phyloP scores from a whole-genome alignment of 2,113 vertebrate genomes.

The Rhinolophus ferrumequinum region DNA sequence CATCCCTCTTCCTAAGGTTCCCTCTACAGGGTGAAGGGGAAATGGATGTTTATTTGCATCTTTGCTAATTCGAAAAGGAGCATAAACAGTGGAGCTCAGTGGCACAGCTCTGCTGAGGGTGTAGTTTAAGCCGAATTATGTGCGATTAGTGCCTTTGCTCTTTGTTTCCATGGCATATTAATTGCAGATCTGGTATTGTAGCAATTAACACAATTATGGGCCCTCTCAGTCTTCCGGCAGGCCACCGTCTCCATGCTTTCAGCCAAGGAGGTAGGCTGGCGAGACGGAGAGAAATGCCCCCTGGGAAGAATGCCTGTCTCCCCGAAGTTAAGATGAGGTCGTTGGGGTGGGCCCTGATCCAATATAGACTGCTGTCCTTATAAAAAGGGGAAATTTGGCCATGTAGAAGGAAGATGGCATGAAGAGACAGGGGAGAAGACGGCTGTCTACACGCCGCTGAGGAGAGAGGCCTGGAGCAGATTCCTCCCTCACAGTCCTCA shows the following conservation, averaged over 20 bases:
- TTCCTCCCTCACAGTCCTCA: not conserved
- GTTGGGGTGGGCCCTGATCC: not conserved
- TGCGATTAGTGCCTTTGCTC: conserved; percentile 82
- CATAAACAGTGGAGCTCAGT: conserved; percentile 79
- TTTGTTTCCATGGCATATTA: conserved; percentile 86
- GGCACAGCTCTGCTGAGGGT: conserved; percentile 78
- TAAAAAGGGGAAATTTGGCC: not conserved
- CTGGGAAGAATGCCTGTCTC: not conserved
- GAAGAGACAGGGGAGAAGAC: rapidly evolving
- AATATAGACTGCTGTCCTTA: not conserved
- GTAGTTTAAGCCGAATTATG: conserved; percentile 82
- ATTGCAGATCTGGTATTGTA: conserved; percentile 83
- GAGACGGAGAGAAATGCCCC: no score
- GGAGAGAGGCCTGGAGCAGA: not conserved
- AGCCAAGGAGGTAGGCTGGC: not conserved
- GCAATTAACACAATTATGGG: conserved; percentile 87
- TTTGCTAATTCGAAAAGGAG: conserved; percentile 85
- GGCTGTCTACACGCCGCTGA: rapidly evolving
- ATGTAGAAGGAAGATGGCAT: rapidly evolving
- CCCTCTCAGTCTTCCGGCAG: conserved; percentile 63
- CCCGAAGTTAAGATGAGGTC: not conserved
- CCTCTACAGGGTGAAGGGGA: conserved; percentile 60
- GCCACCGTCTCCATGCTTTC: conserved; percentile 51
- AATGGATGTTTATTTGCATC: conserved; percentile 82
- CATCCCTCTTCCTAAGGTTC: not conserved